phyloP scores from a whole-genome alignment of 2,888 invertebrate genomes.

The Atherix ibis region DNA sequence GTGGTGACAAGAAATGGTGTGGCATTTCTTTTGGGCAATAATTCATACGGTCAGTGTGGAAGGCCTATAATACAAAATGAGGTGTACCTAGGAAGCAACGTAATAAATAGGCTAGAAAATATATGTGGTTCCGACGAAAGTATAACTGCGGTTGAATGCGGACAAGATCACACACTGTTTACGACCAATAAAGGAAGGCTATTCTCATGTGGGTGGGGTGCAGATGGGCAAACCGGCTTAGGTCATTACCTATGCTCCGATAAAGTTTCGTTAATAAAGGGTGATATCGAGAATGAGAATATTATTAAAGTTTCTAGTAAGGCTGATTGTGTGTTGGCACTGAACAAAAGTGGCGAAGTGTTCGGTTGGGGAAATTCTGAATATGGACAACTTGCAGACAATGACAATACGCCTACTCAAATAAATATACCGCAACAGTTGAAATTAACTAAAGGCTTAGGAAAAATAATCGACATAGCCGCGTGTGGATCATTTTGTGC shows the following conservation, averaged over 20 bases:
- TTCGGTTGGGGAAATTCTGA: constrained; percentile 98
- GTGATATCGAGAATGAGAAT: constrained; percentile 67
- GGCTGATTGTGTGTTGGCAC: constrained; percentile 76
- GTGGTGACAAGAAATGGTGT: constrained; percentile 65
- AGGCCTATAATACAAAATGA: constrained; percentile 61
- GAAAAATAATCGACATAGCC: constrained; percentile 65
- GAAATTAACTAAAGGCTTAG: constrained; percentile 45
- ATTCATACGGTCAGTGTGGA: constrained; percentile 89
- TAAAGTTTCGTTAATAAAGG: constrained; percentile 46
- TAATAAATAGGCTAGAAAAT: constrained; percentile 47
- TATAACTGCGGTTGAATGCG: constrained; percentile 49
- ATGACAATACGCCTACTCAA: constrained; percentile 43
- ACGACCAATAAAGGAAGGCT: constrained; percentile 66
- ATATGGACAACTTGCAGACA: constrained; percentile 59
- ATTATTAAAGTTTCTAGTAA: constrained; percentile 66
- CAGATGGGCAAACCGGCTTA: constrained; percentile 86
- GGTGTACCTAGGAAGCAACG: constrained; percentile 49
- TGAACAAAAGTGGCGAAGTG: constrained; percentile 76
- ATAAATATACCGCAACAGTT: constrained; percentile 54
- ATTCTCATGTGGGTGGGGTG: constrained; percentile 83
- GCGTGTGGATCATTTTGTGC: constrained; percentile 78
- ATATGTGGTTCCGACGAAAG: constrained; percentile 46
- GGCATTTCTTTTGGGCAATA: constrained; percentile 75
- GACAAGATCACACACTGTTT: constrained; percentile 69
- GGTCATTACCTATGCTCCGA: constrained; percentile 48